phyloP scores from a whole-genome alignment of 2,797 vertebrate genomes.

The Dendrocincla fuliginosa region DNA sequence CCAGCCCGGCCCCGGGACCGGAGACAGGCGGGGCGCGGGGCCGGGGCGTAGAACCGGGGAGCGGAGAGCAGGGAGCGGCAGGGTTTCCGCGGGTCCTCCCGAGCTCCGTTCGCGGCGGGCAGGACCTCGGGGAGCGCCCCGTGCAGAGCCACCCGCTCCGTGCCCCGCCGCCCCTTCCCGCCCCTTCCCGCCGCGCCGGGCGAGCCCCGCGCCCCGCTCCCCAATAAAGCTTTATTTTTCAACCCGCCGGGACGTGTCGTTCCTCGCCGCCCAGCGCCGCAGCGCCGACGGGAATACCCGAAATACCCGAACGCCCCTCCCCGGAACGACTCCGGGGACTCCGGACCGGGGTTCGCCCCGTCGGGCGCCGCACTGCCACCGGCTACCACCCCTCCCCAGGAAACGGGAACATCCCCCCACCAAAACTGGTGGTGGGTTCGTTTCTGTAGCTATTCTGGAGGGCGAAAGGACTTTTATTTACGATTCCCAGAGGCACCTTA shows the following conservation, averaged over 20 bases:
- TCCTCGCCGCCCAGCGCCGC: neutral
- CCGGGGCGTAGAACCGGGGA: neutral
- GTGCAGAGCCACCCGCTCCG: neutral
- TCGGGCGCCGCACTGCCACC: neutral
- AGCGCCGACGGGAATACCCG: neutral
- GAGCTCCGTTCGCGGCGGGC: neutral
- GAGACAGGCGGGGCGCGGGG: neutral
- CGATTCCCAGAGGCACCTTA: conserved; percentile 71
- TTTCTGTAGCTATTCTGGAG: conserved; percentile 46
- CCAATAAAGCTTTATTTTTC: conserved; percentile 84
- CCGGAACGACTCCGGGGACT: neutral
- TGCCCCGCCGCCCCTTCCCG: neutral
- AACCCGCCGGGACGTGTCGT: conserved; percentile 62
- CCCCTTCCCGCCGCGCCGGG: neutral
- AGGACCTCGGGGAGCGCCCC: too few relatives aligned
- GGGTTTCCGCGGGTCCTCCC: neutral
- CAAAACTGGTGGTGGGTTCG: neutral
- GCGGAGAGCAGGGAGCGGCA: neutral
- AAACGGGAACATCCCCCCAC: neutral
- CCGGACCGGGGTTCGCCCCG: neutral
- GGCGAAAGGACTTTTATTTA: conserved; percentile 75
- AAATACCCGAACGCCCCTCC: neutral
- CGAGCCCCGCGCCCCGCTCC: neutral
- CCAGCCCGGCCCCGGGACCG: neutral
- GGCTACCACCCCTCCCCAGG: neutral